Base-by-base conservation (phyloP, 2,888 invertebrate genomes). In the Invenusta paracnida region DNA sequence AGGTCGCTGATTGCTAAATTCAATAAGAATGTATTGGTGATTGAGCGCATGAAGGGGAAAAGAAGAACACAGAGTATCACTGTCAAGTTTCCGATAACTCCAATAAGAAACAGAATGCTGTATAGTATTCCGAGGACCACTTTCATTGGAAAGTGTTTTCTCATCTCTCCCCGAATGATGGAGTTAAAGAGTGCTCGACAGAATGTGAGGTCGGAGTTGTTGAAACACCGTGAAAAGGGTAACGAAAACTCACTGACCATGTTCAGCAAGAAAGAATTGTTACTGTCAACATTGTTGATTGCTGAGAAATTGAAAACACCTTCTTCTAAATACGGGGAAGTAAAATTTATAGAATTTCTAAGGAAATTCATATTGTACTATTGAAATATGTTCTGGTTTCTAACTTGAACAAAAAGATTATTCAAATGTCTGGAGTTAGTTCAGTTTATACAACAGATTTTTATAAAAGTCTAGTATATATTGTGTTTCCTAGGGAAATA, bases 21-120 rank as follows among this genome's bases (percentile, higher is more conserved):
- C 82, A 82, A 28, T 23, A 82, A 28, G 82, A 82, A 82, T 29
- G 30, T 82, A 28, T 82, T 82, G 23, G 82, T 82, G 23, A 29
- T 29, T 0, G 82, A 82, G 23, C 82, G 82, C 82, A 82, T 82
- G 0, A 30, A 82, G 1, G 82, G 82, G 27, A 82, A 82, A 23
- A 82, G 82, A 23, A 82, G 23, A 1, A 82, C 30, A 30, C 82
- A 29, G 82, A 82, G 30, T 23, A 82, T 82, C 29, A 82, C 82
- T 29, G 30, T 29, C 2, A 82, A 82, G 27, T 82, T 82, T 29
- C 82, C 82, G 23, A n/a, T 23, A n/a, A 82, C 82, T 29, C 82
- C 82, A 17, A 29, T 29, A n/a, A 30, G 29, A 30, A 82, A 82
- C 27, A 82, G 27, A 23, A 82, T 29, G 23, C 2, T 30, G 82